Evolutionary conservation across 2,888 invertebrate genomes (phyloP).

Genomic region (Nebria brevicollis): DNA sequence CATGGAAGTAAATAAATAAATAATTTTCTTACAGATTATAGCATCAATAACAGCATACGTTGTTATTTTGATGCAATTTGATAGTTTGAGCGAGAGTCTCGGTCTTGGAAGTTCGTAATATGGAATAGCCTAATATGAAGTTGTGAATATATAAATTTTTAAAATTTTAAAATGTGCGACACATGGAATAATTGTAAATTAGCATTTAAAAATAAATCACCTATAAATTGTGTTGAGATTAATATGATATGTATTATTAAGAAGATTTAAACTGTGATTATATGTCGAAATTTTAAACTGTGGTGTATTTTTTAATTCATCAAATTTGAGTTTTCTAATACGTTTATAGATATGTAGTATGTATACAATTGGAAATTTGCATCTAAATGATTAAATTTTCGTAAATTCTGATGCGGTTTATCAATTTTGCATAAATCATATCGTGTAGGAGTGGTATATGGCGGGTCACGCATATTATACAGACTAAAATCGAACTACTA

Average conservation of each 20-base stretch:
- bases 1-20: background rate
- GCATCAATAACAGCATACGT: slow-evolving; percentile 29
- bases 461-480: background rate
- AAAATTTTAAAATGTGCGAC: too few species aligned
- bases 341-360: slow-evolving; percentile 1
- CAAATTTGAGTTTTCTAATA: background rate
- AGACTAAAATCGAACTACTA: background rate
- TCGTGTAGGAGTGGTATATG: background rate
- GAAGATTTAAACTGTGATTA: too few species aligned
- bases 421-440: background rate
- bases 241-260: too few species aligned
- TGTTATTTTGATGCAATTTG: slow-evolving; percentile 29
- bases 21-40: slow-evolving; percentile 16
- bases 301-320: background rate
- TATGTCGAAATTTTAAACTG: too few species aligned
- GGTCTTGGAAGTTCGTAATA: too few species aligned
- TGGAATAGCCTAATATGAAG: too few species aligned
- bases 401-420: background rate
- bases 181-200: too few species aligned
- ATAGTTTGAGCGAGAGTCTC: slow-evolving; percentile 20
- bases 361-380: background rate
- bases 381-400: background rate
- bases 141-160: too few species aligned
- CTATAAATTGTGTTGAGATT: too few species aligned
- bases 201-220: too few species aligned